Base-by-base conservation (phyloP, 2,797 vertebrate species). In the Poecilia velifera region DNA sequence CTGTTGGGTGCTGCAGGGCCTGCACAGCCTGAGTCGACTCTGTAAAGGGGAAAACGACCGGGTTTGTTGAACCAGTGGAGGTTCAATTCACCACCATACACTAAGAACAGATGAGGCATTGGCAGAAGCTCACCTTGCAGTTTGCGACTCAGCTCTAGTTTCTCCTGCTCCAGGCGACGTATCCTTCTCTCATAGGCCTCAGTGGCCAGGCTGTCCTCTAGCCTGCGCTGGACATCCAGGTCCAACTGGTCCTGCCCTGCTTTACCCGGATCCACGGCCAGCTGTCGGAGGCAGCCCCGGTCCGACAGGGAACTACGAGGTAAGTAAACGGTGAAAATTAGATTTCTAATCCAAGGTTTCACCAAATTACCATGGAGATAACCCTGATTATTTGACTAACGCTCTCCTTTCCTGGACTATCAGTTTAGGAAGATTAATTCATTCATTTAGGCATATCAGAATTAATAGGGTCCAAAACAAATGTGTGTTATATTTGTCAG, bases 151-250 rank as follows among this genome's bases (percentile, higher is more conserved):
- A 99, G 97, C 94, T 99, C 98, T 76, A 97, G 87, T 82, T 99
- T 99, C 87, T 99, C 98, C 87, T 99, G 98, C 83, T 99, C 98
- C 66, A 99, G 94, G 25, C 98, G 97, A 31, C 97, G 96, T 92
- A 99, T 98, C 92, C 98, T 96, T 87, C 98, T 96, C 92, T 99
- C 98, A 13, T 99, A 99, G 72, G 98, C 98, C 93, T 99, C 98
- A 0, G 97, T 97, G 53, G 98, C 98, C 93, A 99, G 94, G 87
- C 96, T 99, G 86, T 99, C 98, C 83, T 99, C 97, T 83, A 99
- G 92, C 83, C 97, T 95, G 77, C 97, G 96, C 92, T 98, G 97
- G 78, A 99, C 95, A 20, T 89, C 96, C 62, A 92, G 92, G 88
- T 99, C 98, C 62, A 98, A 80, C 74, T 97, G 95, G 53, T 95